Conservation (phyloP, 2,113 vertebrate genomes). For the Hydrochoerus hydrochaeris region DNA sequence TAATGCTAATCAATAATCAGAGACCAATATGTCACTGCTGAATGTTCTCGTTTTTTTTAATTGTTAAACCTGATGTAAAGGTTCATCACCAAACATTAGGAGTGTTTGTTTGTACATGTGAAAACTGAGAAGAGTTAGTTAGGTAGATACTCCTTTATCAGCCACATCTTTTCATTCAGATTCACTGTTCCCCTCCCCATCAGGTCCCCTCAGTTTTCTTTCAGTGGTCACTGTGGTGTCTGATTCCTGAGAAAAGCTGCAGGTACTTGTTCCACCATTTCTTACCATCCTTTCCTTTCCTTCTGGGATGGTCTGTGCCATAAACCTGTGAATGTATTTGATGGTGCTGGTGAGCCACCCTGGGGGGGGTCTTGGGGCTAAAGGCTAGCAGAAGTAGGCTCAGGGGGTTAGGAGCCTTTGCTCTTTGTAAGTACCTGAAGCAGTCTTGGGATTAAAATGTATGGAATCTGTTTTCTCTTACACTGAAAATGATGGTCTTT, state of each 20-base stretch:
- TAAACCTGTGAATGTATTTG: neutral
- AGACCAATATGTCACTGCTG: neutral
- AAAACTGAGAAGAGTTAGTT: neutral
- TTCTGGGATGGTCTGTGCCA: neutral
- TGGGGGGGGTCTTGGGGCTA: neutral
- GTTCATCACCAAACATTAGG: neutral
- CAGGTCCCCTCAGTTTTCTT: neutral
- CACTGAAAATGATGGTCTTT: too few species aligned
- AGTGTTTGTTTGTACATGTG: conserved; percentile 20
- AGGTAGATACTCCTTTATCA: neutral
- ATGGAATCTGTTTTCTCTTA: neutral
- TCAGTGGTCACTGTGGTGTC: accelerated
- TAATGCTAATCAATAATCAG: conserved; percentile 57
- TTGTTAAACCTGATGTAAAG: conserved; percentile 56
- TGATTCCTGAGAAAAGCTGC: neutral
- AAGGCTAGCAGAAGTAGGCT: neutral
- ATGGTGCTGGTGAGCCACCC: neutral
- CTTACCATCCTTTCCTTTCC: neutral
- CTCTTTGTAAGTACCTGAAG: neutral
- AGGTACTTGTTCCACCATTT: neutral
- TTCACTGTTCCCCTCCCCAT: accelerated
- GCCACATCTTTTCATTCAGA: neutral
- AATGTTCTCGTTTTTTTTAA: conserved; percentile 19
- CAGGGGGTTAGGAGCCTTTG: neutral
- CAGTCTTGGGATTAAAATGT: neutral